phyloP scores from a whole-genome alignment of 2,797 vertebrate genomes.

The Falco berigora region DNA sequence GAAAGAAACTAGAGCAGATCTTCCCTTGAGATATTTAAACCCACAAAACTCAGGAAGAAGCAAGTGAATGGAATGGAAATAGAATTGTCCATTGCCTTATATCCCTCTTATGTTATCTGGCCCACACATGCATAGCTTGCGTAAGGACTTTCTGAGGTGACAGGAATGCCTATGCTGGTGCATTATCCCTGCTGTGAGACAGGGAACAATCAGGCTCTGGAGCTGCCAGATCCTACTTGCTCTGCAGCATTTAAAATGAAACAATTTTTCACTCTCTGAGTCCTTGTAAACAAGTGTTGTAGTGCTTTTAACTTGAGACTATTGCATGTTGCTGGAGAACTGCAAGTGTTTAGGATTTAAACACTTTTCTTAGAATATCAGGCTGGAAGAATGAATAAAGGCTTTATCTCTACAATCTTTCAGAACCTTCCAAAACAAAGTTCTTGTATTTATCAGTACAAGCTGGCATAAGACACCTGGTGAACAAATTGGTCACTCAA shows the following conservation, averaged over 20 bases:
- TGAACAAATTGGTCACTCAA: background rate
- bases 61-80: background rate
- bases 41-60: background rate
- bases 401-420: background rate
- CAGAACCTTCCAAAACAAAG: background rate
- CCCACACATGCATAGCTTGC: background rate
- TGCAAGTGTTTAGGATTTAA: conserved; percentile 40
- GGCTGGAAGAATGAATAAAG: background rate
- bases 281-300: conserved; percentile 61
- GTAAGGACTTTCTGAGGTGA: background rate
- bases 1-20: background rate
- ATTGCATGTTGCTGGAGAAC: background rate
- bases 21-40: background rate
- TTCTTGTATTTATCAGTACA: background rate
- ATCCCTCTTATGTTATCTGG: background rate
- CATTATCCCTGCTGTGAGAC: background rate
- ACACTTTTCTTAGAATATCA: background rate
- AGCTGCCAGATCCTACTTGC: background rate
- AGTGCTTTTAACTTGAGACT: conserved; percentile 22
- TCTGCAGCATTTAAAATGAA: conserved; percentile 24
- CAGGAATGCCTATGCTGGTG: background rate
- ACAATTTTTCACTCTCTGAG: conserved; percentile 17
- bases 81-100: background rate
- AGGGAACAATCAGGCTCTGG: background rate
- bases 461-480: background rate